Conservation (phyloP, 2,888 invertebrate genomes). For the Tryphoninae sp. region DNA sequence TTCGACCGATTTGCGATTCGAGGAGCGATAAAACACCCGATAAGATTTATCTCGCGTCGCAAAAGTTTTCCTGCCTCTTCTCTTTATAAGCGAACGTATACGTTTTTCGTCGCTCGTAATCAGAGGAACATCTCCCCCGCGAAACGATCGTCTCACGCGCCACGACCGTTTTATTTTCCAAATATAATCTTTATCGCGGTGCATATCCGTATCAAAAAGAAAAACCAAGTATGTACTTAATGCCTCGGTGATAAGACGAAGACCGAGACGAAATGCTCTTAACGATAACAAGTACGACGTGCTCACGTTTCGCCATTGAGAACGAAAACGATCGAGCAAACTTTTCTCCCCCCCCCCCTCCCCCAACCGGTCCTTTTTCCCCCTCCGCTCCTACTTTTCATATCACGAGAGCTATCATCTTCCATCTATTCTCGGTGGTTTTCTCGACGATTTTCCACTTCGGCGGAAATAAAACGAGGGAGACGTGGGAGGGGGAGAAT, state of each 20-base stretch:
- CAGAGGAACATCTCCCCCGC: neutral
- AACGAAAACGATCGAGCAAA: constrained; percentile 5
- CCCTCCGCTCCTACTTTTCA: neutral
- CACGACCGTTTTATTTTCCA: neutral
- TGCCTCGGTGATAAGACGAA: constrained; percentile 33
- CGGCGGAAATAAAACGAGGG: constrained; percentile 8
- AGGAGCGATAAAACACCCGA: too few relatives aligned
- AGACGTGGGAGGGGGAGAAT: neutral
- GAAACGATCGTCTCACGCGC: neutral
- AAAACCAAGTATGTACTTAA: constrained; percentile 12
- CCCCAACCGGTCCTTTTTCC: neutral
- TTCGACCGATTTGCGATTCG: too few relatives aligned
- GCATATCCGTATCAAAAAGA: neutral
- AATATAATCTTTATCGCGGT: neutral
- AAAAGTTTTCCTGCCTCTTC: too few relatives aligned
- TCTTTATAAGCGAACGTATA: neutral
- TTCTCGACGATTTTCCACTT: constrained; percentile 14
- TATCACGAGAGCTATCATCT: constrained; percentile 4
- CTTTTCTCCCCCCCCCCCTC: neutral
- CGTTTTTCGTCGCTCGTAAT: neutral
- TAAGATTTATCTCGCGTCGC: too few relatives aligned
- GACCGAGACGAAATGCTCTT: constrained; percentile 23
- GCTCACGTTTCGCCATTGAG: constrained; percentile 21
- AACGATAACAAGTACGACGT: constrained; percentile 44
- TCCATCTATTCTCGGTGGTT: neutral